A percentile compares a stretch with the other conserved stretches of the same genome.
phyloP scores from a whole-genome alignment of 2,113 vertebrate genomes.

The Nothoprocta perdicaria region DNA sequence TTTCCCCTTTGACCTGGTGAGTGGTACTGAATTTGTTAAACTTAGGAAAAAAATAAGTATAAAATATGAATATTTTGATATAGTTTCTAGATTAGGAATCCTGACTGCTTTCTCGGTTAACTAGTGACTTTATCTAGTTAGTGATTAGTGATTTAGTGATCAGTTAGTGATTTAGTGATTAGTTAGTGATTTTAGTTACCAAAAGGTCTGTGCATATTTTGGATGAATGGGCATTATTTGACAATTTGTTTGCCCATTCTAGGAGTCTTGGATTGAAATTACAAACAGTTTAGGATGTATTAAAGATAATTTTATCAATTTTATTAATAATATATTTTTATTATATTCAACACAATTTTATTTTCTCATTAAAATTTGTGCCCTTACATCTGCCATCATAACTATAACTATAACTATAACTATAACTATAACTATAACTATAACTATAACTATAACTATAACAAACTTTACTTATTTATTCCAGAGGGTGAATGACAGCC shows the following conservation, averaged over 20 bases:
- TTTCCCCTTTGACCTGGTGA: not conserved
- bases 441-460: too few relatives aligned
- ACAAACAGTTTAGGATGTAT: not conserved
- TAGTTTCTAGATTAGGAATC: not conserved
- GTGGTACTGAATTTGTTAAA: not conserved
- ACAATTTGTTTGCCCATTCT: not conserved
- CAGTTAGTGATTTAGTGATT: too few relatives aligned
- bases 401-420: too few relatives aligned
- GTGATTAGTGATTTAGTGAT: too few relatives aligned
- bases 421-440: too few relatives aligned
- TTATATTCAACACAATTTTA: not conserved
- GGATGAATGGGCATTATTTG: not conserved
- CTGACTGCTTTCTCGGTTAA: not conserved
- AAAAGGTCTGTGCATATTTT: not conserved
- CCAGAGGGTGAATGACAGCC: not conserved
- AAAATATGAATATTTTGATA: not conserved
- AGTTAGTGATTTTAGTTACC: not conserved
- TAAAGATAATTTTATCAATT: not conserved
- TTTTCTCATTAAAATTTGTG: not conserved
- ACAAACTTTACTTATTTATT: not conserved
- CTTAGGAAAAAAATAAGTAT: not conserved
- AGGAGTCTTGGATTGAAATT: not conserved
- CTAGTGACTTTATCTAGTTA: too few relatives aligned
- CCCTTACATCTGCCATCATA: not conserved
- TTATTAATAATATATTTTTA: not conserved